Evolutionary conservation across 2,888 invertebrate genomes (phyloP), one percentile per base, ranked within the genome.

Genomic region (Ganaspis brasiliensis): DNA sequence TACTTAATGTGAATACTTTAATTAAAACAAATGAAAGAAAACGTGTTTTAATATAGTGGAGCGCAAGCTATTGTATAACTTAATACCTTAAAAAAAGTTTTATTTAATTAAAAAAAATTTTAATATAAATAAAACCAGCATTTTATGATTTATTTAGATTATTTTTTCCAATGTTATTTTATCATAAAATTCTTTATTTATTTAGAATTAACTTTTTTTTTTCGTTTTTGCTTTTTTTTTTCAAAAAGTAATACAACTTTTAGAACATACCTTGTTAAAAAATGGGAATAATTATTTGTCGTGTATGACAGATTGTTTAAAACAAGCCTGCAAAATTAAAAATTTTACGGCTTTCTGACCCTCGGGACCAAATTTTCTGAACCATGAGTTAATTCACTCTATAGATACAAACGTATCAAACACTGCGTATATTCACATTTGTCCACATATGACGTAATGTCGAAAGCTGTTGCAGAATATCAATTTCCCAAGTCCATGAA

Each of bases 381-480:
- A 52, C 19, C 52, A 52, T 52, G 52, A n/a, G 19, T 52, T 52
- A 16, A 52, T 52, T 19, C 19, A 19, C 16, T 16, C 9, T 52
- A 52, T 52, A 52, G 9, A 40, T 40, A 40, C 12, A 40, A 52
- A 52, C 52, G 52, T 19, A 52, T 19, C 4, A 52, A 52, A 16
- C 52, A 52, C 16, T 19, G 52, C 52, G 52, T 19, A 19, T 19
- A 19, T 52, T 8, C 19, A 52, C 19, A 19, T 52, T 52, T 40
- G 6, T 40, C 5, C 40, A 37, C 19, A 12, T 40, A 35, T 63
- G 37, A 12, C n/a, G n/a, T 31, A 14, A 16, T 9, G 19, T 16
- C 19, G 63, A 63, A 56, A 63, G 40, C 19, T 21, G 63, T 24
- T 63, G 63, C 37, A 63, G 35, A n/a, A 63, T 63, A 40, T 63